phyloP scores from a whole-genome alignment of 2,797 vertebrate genomes.

The Diceros bicornis region DNA sequence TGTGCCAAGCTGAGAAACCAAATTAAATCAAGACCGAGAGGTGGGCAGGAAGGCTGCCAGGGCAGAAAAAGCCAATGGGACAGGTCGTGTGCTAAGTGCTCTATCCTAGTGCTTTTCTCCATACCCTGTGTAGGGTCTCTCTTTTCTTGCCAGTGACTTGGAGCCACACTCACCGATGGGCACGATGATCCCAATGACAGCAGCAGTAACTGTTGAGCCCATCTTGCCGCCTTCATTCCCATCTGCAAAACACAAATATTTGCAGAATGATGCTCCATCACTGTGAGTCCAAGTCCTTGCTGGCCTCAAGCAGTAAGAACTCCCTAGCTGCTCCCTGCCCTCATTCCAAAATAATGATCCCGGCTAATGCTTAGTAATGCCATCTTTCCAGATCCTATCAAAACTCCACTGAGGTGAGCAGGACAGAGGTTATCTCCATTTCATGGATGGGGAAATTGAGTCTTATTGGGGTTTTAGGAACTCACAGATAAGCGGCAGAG shows the following conservation, averaged over 20 bases:
- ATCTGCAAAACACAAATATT: constrained; percentile 89
- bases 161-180: constrained; percentile 95
- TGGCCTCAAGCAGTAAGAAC: not conserved
- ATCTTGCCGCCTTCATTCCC: constrained; percentile 94
- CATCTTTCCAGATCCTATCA: not conserved
- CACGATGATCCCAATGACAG: constrained; percentile 96
- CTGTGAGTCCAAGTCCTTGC: not conserved
- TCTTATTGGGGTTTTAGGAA: not conserved
- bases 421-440: not conserved
- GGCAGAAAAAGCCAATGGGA: not conserved
- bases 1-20: constrained; percentile 19
- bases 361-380: not conserved
- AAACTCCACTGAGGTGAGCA: not conserved
- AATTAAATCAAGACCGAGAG: not conserved
- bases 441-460: not conserved
- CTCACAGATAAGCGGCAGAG: not conserved
- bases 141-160: not conserved
- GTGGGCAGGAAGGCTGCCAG: not conserved
- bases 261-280: not conserved
- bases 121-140: not conserved
- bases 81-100: not conserved
- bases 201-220: constrained; percentile 96
- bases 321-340: not conserved
- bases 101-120: not conserved
- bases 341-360: not conserved